A percentile compares a stretch with the other conserved stretches of the same genome.
phyloP scores from a whole-genome alignment of 1,140 invertebrate species.

The Trachelipus rathkii region DNA sequence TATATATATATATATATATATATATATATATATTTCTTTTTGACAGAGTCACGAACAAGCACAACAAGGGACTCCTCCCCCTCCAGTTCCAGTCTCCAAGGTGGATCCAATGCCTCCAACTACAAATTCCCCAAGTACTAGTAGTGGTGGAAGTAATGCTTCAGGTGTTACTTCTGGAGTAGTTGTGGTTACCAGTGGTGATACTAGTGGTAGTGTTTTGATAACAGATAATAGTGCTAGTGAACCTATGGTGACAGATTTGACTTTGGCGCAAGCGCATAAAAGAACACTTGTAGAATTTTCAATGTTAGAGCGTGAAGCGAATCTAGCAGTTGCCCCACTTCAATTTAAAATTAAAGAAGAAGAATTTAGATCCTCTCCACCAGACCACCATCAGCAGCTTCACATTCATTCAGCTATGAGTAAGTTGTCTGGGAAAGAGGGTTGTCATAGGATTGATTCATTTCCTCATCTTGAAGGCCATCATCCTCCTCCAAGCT shows the following conservation, averaged over 20 bases:
- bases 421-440: background rate
- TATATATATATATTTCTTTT: too few species aligned
- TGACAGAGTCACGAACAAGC: too few species aligned
- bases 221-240: background rate
- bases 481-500: background rate
- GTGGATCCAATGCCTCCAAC: background rate
- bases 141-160: background rate
- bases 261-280: background rate
- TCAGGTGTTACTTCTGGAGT: background rate
- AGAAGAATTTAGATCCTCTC: background rate
- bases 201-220: too few species aligned
- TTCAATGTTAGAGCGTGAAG: background rate
- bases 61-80: background rate
- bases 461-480: background rate
- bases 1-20: too few species aligned
- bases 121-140: background rate
- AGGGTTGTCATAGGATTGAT: background rate
- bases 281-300: background rate
- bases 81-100: background rate
- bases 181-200: too few species aligned
- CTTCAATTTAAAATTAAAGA: constrained; percentile 3
- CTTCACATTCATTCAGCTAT: background rate
- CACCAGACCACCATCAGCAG: too few species aligned
- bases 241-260: background rate
- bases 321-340: background rate